Evolutionary conservation across 2,888 invertebrate species (phyloP).

Genomic region (Drosophila heteroneura): DNA sequence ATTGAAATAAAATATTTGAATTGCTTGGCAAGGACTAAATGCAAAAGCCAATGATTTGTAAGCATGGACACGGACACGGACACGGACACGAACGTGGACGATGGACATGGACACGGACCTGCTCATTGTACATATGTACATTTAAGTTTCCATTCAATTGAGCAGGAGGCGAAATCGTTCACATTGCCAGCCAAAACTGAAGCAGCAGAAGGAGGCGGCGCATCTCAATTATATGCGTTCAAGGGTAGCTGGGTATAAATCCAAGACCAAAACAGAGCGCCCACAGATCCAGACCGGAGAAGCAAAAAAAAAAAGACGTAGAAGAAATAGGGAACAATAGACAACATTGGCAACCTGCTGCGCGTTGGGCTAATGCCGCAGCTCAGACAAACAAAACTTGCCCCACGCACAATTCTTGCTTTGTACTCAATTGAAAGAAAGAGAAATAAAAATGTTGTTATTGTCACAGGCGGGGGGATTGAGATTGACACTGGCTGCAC

Average conservation of each 20-base stretch:
- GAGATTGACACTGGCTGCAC: constrained; percentile 37
- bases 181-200: constrained; percentile 55
- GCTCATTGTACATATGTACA: constrained; percentile 51
- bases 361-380: constrained; percentile 68
- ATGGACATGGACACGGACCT: constrained; percentile 22
- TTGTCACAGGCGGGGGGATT: constrained; percentile 21
- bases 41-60: constrained; percentile 73
- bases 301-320: constrained; percentile 14
- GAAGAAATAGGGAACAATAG: constrained; percentile 59
- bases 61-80: constrained; percentile 58
- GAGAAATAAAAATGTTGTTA: constrained; percentile 7
- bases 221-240: constrained; percentile 70
- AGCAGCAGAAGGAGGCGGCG: constrained; percentile 42
- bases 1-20: constrained; percentile 68
- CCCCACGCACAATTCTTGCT: constrained; percentile 49
- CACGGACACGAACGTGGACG: constrained; percentile 23
- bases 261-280: constrained; percentile 16
- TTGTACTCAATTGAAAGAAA: constrained; percentile 56
- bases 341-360: constrained; percentile 76
- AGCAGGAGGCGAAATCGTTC: constrained; percentile 62
- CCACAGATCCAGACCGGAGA: constrained; percentile 13
- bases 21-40: constrained; percentile 63
- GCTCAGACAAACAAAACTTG: constrained; percentile 73
- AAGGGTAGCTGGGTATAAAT: constrained; percentile 6
- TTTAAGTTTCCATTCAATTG: constrained; percentile 75